Conservation (phyloP, 2,888 invertebrate genomes). For the Caprella mutica region DNA sequence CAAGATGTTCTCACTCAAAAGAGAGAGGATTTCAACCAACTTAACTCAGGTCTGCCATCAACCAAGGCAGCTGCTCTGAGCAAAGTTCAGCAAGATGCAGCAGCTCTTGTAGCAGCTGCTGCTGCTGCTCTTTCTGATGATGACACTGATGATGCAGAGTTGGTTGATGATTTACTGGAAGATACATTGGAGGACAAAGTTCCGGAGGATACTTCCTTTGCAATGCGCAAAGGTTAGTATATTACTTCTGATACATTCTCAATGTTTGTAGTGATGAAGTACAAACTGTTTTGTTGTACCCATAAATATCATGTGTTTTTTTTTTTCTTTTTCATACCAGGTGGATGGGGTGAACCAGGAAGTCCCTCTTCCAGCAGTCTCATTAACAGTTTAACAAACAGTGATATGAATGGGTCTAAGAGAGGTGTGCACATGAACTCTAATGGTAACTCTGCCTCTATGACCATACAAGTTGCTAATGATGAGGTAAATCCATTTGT, state of each 20-base stretch:
- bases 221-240: too few relatives aligned
- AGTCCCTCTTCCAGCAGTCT: too few relatives aligned
- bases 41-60: too few relatives aligned
- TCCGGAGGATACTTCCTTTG: neutral
- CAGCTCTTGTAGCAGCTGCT: slow-evolving; percentile 1
- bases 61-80: slow-evolving; percentile 2
- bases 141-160: slow-evolving; percentile 7
- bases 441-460: neutral
- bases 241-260: too few relatives aligned
- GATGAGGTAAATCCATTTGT: neutral
- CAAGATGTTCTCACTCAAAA: neutral
- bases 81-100: slow-evolving; percentile 3
- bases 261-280: too few relatives aligned
- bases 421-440: neutral
- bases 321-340: too few relatives aligned
- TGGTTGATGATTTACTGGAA: slow-evolving; percentile 6
- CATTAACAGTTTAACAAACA: too few relatives aligned
- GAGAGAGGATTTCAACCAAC: neutral
- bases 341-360: too few relatives aligned
- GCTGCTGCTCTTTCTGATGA: slow-evolving; percentile 7
- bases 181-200: neutral
- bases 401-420: too few relatives aligned
- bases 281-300: too few relatives aligned
- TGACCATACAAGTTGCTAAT: slow-evolving; percentile 6
- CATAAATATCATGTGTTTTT: too few relatives aligned